Evolutionary conservation across 2,797 vertebrate genomes (phyloP).

Genomic region (Crocidura indochinensis): DNA sequence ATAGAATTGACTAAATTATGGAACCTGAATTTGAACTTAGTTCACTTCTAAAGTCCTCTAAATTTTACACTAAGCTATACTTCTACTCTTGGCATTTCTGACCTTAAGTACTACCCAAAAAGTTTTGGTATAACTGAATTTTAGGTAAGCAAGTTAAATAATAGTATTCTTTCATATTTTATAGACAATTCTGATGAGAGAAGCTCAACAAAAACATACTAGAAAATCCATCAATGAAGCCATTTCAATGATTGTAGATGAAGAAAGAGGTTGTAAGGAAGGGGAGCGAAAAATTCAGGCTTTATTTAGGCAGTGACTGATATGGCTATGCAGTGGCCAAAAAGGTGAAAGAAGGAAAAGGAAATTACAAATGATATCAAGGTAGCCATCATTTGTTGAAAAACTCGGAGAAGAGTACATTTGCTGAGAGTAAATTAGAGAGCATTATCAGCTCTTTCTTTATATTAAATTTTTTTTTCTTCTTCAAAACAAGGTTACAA

Average conservation of each 20-base stretch:
- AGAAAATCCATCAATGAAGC: neutral
- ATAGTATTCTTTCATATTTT: slow-evolving; percentile 21
- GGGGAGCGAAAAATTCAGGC: neutral
- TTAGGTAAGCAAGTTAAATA: slow-evolving; percentile 5
- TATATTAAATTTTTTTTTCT: neutral
- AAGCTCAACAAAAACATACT: neutral
- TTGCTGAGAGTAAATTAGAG: neutral
- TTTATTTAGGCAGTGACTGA: neutral
- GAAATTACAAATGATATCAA: slow-evolving; percentile 12
- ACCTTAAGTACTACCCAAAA: neutral
- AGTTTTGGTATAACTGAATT: neutral
- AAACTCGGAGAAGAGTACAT: slow-evolving; percentile 25
- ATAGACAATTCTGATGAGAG: slow-evolving; percentile 37
- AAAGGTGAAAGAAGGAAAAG: neutral
- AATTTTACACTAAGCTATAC: neutral
- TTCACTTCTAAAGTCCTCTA: neutral
- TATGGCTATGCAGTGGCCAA: neutral
- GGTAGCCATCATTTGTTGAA: neutral
- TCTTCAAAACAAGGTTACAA: slow-evolving; percentile 53
- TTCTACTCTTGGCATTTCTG: neutral
- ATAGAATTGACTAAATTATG: neutral
- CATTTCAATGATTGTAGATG: neutral
- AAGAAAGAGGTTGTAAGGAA: neutral
- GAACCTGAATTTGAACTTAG: neutral
- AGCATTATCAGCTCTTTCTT: neutral